Base-by-base conservation (phyloP, 2,888 invertebrate species). In the Trisateles emortualis region DNA sequence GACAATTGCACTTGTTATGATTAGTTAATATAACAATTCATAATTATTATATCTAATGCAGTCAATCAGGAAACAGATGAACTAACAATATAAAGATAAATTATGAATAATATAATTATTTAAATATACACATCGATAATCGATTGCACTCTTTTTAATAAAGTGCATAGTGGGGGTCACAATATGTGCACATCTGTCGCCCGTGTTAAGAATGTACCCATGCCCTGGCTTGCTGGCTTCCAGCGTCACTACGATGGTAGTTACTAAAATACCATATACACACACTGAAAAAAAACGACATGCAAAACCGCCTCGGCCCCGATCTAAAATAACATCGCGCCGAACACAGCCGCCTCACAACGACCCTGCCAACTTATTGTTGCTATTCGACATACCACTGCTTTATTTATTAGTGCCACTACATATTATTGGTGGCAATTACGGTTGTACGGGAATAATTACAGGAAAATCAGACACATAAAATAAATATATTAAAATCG, bases 281-380 rank as follows among this genome's bases (percentile, higher is more conserved):
- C 59, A 74, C 70, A 74, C 59, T 66, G 50, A 55, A 76, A 72
- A 80, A 83, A 79, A 81, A 79, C 73, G 77, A 81, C 77, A 74
- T 81, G 78, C 76, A 78, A 79, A 68, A 54, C 67, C 69, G 66
- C 59, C 75, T 76, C 78, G 79, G 76, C 79, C 79, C 77, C 78
- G 82, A 79, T 82, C 83, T 76, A 85, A 88, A 88, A 87, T 88
- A 87, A 87, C 79, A 83, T 74, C 75, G 64, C 64, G 51, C 53
- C 52, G 66, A 70, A 64, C 66, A 73, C 68, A 64, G 60, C 69
- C 69, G 70, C 68, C 56, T 69, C 47, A 56, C 51, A 55, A 65
- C 47, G 59, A 51, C 59, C 63, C 70, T 78, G 76, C 78, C 80
- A 79, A 79, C 55, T 68, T 76, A 71, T 68, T 66, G 68, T 61